Base-by-base conservation (phyloP, 2,113 vertebrate genomes). In the Elgaria multicarinata region DNA sequence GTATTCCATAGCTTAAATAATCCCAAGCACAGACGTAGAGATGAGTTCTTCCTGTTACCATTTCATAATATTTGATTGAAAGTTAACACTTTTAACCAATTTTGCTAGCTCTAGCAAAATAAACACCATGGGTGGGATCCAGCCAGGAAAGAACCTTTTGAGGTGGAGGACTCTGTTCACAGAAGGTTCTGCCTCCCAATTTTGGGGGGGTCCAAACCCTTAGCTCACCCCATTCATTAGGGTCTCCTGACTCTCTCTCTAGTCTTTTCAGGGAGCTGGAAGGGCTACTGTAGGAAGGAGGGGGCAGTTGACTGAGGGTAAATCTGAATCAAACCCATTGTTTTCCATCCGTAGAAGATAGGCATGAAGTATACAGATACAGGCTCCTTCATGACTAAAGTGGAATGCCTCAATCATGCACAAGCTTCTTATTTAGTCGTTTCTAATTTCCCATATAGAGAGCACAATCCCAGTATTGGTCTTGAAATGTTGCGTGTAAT, bases 401-500 rank as follows among this genome's bases (percentile, higher is more conserved):
- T 0, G 0, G 88, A 36, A 46, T 2, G 26, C 3, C 58, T 42
- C 62, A 72, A 24, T 46, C 75, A 55, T 92, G 85, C 24, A 36
- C 71, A 89, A 0, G 1, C 58, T 83, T 86, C 83, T 86, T 82
- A 83, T 78, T 42, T 88, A 79, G 83, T 71, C 89, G 10, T 81
- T 86, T 84, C 58, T 50, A 85, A 91, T 90, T 91, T 92, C 90
- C 88, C 86, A 74, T 92, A 93, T 53, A 90, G 92, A 83, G 84
- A 94, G 77, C 4, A 0, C 50, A 90, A 87, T 92, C 91, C 91
- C 84, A 92, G 89, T 64, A 89, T 31, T 90, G 79, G 87, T 88
- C 95, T 90, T 91, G 90, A 94, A 95, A 94, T 93, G 83, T 92
- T 18, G 82, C 92, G 90, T 92, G 95, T 95, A 95, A 94, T 91